Conservation (phyloP, 2,888 invertebrate species). For the Exocentrus adspersus region DNA sequence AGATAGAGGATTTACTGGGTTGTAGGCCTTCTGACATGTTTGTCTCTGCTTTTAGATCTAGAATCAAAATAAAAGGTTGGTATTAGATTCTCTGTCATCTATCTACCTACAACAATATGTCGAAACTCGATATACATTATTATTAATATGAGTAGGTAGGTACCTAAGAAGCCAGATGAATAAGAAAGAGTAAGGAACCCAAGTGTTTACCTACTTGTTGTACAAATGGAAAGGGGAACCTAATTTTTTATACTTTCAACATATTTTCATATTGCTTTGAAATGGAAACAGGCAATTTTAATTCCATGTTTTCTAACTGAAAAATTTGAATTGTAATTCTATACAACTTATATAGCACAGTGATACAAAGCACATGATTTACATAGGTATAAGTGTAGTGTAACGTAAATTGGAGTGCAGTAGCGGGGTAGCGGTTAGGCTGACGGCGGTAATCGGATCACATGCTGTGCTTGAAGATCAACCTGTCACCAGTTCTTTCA, state of each 20-base stretch:
- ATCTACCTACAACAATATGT: too few species aligned
- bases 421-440: constrained; percentile 45
- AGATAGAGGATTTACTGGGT: constrained; percentile 53
- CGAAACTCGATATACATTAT: too few species aligned
- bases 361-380: constrained; percentile 19
- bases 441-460: constrained; percentile 49
- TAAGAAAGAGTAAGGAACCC: too few species aligned
- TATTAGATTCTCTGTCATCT: too few species aligned
- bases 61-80: too few species aligned
- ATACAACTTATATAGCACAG: not conserved
- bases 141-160: too few species aligned
- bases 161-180: too few species aligned
- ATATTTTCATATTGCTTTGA: not conserved
- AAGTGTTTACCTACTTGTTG: too few species aligned
- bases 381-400: constrained; percentile 27
- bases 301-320: not conserved
- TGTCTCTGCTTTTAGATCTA: constrained; percentile 57
- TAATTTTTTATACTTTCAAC: too few species aligned
- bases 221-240: too few species aligned
- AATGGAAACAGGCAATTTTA: not conserved
- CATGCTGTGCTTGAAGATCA: constrained; percentile 57
- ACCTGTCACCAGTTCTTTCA: constrained; percentile 55
- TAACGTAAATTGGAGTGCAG: too few species aligned
- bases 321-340: constrained; percentile 27
- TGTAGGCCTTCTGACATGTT: constrained; percentile 55